A percentile compares a stretch with the other conserved stretches of the same genome.
Evolutionary conservation across 1,140 invertebrate genomes (phyloP).

Genomic region (Diachasma alloeum): DNA sequence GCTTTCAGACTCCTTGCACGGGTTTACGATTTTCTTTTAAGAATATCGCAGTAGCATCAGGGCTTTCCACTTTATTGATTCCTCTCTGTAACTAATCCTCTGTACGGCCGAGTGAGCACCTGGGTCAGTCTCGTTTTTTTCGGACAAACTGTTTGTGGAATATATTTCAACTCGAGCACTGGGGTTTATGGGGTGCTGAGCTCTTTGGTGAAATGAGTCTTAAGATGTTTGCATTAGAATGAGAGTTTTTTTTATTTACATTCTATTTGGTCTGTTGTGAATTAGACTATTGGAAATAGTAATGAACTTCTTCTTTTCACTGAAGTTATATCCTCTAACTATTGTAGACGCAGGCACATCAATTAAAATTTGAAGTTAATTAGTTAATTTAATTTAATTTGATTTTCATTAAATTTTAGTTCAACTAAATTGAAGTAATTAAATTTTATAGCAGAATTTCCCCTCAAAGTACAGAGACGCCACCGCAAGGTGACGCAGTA

Average conservation of each 20-base stretch:
- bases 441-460: no score
- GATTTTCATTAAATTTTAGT: no score
- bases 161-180: background rate
- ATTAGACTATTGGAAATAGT: no score
- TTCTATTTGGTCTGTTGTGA: no score
- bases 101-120: background rate
- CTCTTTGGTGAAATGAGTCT: background rate
- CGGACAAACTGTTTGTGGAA: background rate
- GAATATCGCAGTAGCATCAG: conserved; percentile 2
- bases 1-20: background rate
- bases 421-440: no score
- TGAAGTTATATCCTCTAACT: no score
- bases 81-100: conserved; percentile 6
- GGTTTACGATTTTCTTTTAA: background rate
- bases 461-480: no score
- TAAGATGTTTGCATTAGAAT: background rate
- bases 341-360: no score
- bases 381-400: no score
- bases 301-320: no score
- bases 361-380: no score
- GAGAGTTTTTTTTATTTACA: background rate
- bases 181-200: background rate
- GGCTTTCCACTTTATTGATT: conserved; percentile 2
- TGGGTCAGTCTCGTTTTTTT: background rate
- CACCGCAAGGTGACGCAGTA: no score